Evolutionary conservation across 2,888 invertebrate genomes (phyloP).

Genomic region (Eupithecia exiguata): DNA sequence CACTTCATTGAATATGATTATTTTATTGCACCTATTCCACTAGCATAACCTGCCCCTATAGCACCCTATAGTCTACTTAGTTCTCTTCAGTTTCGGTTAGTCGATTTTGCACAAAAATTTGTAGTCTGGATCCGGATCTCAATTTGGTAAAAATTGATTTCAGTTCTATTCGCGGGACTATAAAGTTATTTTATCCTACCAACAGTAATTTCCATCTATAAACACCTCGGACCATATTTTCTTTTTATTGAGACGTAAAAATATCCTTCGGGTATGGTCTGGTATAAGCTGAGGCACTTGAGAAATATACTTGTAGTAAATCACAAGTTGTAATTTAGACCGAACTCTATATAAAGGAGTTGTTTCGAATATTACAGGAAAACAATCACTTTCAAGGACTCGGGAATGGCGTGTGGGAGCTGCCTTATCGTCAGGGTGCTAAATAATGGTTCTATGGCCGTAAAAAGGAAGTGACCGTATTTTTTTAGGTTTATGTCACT

Average conservation of each 20-base stretch:
- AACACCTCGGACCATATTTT: slow-evolving; percentile 53
- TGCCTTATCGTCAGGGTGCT: slow-evolving; percentile 32
- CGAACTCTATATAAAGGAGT: slow-evolving; percentile 48
- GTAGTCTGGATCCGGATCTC: neutral
- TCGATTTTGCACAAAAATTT: neutral
- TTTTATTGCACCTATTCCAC: neutral
- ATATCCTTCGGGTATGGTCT: slow-evolving; percentile 38
- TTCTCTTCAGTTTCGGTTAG: too few species aligned
- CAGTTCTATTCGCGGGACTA: neutral
- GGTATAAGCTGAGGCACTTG: slow-evolving; percentile 45
- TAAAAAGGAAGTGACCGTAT: slow-evolving; percentile 40
- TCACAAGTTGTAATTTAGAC: slow-evolving; percentile 51
- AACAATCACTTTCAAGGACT: slow-evolving; percentile 38
- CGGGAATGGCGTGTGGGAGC: slow-evolving; percentile 21
- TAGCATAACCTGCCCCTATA: neutral
- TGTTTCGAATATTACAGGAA: slow-evolving; percentile 47
- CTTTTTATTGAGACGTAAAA: slow-evolving; percentile 64
- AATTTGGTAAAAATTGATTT: neutral
- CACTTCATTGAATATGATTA: too few species aligned
- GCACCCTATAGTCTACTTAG: neutral
- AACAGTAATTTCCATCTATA: slow-evolving; percentile 44
- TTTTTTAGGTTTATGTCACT: neutral
- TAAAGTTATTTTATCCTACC: neutral
- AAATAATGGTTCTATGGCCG: slow-evolving; percentile 33
- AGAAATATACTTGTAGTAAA: slow-evolving; percentile 49